Percentiles rank a stretch among this genome's conserved stretches.
phyloP scores from a whole-genome alignment of 2,113 vertebrate species.

The Pachyramphus minor region DNA sequence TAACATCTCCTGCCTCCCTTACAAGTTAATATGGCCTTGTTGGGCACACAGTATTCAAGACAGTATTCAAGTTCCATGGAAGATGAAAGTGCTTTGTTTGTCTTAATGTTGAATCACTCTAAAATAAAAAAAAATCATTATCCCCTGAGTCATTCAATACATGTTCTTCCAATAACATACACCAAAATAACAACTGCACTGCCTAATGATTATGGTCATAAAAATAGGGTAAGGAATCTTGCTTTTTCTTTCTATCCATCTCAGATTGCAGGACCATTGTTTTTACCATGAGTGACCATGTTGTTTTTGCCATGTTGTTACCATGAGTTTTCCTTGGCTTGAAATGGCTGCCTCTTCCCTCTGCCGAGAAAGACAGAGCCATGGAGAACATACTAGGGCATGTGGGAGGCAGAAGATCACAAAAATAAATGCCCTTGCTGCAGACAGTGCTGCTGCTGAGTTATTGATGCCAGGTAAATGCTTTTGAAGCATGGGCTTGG shows the following conservation, averaged over 20 bases:
- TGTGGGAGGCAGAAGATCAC: neutral
- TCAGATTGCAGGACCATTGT: neutral
- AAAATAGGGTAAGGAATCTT: neutral
- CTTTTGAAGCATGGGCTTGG: neutral
- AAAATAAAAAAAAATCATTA: neutral
- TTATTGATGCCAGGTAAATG: rapidly evolving
- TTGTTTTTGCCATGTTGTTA: too few relatives aligned
- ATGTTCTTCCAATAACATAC: neutral
- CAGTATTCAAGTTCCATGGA: neutral
- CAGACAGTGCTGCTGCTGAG: neutral
- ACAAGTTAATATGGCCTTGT: neutral
- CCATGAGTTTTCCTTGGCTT: neutral
- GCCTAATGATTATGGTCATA: neutral
- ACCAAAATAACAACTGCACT: neutral
- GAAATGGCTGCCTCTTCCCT: neutral
- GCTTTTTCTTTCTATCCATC: neutral
- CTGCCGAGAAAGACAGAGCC: neutral
- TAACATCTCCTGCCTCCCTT: neutral
- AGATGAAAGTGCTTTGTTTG: neutral
- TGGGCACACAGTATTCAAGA: neutral
- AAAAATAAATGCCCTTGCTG: neutral
- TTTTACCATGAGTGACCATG: too few relatives aligned
- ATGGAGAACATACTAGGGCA: neutral
- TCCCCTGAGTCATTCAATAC: neutral
- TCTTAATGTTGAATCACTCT: neutral